Evolutionary conservation across 2,797 vertebrate genomes (phyloP), one percentile per base, ranked within the genome.

Genomic region (Caiman crocodilus): DNA sequence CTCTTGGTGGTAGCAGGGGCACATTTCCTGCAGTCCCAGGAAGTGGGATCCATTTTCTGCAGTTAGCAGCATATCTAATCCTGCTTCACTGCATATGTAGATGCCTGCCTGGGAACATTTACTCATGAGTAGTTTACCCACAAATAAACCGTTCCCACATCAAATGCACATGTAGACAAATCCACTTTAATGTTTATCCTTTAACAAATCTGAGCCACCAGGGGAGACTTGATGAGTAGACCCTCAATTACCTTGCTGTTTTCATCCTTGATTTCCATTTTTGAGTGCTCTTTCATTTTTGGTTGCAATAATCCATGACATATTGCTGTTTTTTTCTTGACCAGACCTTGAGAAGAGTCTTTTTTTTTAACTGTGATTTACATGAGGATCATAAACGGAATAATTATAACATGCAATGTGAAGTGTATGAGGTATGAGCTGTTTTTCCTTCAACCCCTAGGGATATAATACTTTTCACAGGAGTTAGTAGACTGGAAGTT

Each of bases 401-500:
- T 35, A 91, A 89, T 63, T 7, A 17, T 5, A 78, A 65, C 14
- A 42, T 59, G n/a, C 3, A 35, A 1, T 18, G 20, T 28, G 57
- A 90, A 93, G 32, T 6, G 25, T 8, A 16, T 3, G 71, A 65
- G 20, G 18, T 28, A 14, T 50, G 42, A 50, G 42, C 42, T 50
- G 42, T 50, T 26, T 2, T 42, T 67, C 16, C 77, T 63, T 84
- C 20, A 82, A 55, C 67, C 63, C 84, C 20, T 82, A 82, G 32
- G 85, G 6, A 76, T 58, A 69, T 0, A 0, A 42, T 28, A 84
- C 80, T 91, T 95, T 94, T 74, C 80, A 90, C n/a, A 35, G 88
- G 76, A 89, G 76, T 60, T 57, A 87, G 42, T 74, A 50, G 91
- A 90, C 42, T 56, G 87, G 60, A 91, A 94, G 85, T 88, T 78